Percentiles rank a stretch among this genome's conserved stretches.
Evolutionary conservation across 2,888 invertebrate species (phyloP).

Genomic region (Drosophila paranaensis): DNA sequence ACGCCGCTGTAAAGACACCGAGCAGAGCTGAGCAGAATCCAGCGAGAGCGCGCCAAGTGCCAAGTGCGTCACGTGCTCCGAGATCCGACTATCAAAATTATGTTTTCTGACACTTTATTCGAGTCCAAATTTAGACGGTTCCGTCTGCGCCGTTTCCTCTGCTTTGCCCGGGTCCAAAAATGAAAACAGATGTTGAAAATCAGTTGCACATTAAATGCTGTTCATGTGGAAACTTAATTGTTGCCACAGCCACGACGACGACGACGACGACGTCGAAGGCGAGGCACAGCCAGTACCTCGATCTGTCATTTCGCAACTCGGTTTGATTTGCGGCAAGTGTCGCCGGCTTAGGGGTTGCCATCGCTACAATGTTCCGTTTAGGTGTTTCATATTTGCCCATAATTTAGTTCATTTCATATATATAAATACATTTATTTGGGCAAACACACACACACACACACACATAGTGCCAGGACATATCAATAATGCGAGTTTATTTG

Average conservation of each 20-base stretch:
- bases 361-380: slow-evolving; percentile 22
- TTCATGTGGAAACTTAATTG: slow-evolving; percentile 83
- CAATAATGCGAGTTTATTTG: slow-evolving; percentile 54
- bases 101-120: slow-evolving; percentile 70
- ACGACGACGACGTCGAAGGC: no score
- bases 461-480: slow-evolving; percentile 21
- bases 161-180: slow-evolving; percentile 69
- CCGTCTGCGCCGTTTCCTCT: slow-evolving; percentile 76
- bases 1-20: slow-evolving; percentile 65
- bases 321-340: slow-evolving; percentile 58
- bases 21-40: not conserved
- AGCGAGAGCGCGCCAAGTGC: slow-evolving; percentile 23
- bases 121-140: slow-evolving; percentile 69
- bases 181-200: slow-evolving; percentile 84
- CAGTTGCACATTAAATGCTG: slow-evolving; percentile 83
- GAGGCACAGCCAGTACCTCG: slow-evolving; percentile 25
- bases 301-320: slow-evolving; percentile 64
- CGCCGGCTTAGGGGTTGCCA: slow-evolving; percentile 46
- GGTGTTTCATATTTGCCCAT: slow-evolving; percentile 58
- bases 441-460: slow-evolving; percentile 24
- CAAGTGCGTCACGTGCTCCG: slow-evolving; percentile 68
- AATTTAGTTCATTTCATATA: slow-evolving; percentile 14
- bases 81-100: slow-evolving; percentile 57
- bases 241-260: slow-evolving; percentile 63
- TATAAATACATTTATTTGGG: slow-evolving; percentile 38